phyloP scores from a whole-genome alignment of 2,888 invertebrate genomes.

The Coecobrya sp. region DNA sequence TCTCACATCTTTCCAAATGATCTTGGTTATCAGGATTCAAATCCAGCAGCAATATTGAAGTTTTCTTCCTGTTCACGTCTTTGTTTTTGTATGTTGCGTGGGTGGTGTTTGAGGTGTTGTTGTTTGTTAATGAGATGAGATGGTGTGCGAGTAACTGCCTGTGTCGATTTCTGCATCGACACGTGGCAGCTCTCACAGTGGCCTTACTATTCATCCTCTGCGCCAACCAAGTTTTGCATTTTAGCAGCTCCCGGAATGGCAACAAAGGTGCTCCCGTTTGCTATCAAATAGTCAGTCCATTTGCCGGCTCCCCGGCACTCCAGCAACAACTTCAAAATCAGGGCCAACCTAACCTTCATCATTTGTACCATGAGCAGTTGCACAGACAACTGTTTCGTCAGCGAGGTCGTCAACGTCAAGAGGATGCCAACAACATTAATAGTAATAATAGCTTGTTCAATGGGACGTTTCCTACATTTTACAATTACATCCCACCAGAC shows the following conservation, averaged over 20 bases:
- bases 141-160: constrained; percentile 85
- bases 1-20: too few species aligned
- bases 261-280: constrained; percentile 83
- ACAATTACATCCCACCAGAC: constrained; percentile 81
- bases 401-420: constrained; percentile 1
- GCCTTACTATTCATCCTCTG: constrained; percentile 83
- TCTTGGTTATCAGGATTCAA: too few species aligned
- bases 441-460: constrained; percentile 66
- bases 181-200: constrained; percentile 82
- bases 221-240: constrained; percentile 86
- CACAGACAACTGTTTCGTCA: constrained; percentile 47
- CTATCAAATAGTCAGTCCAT: constrained; percentile 85
- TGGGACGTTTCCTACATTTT: constrained; percentile 68
- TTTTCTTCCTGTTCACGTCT: neutral
- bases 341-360: constrained; percentile 59
- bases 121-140: constrained; percentile 81
- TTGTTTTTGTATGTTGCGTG: constrained; percentile 57
- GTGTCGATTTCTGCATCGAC: constrained; percentile 85
- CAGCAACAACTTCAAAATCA: constrained; percentile 64
- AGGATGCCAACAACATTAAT: constrained; percentile 11
- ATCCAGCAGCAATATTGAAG: neutral
- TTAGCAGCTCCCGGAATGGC: constrained; percentile 69
- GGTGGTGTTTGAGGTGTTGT: constrained; percentile 37
- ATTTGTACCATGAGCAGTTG: constrained; percentile 61
- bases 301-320: constrained; percentile 70